Evolutionary conservation across 2,113 vertebrate genomes (phyloP), one percentile per base, ranked within the genome.

Genomic region (Spea bombifrons): DNA sequence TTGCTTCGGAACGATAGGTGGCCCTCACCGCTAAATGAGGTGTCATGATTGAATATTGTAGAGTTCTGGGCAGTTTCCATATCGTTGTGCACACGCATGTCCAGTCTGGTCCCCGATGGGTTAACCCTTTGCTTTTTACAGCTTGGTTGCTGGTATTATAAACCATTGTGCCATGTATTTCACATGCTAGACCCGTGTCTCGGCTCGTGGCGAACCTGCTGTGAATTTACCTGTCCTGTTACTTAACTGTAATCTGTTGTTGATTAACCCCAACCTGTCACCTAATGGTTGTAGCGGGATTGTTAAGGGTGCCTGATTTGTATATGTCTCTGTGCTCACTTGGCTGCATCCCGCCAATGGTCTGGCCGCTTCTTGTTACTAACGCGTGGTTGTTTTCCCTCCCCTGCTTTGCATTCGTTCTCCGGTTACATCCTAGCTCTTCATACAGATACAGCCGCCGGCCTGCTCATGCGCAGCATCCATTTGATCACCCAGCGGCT

Each of bases 361-460:
- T 90, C 87, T 92, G 93, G 91, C 92, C 89, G 82, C 88, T 75
- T 90, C 93, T 90, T 94, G 93, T 93, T 93, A 94, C 82, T 44
- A 61, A 66, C 30, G 84, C 90, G 81, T 90, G 91, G 91, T 93
- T 94, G 86, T 93, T 92, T 92, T 96, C 91, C 94, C 89, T 94
- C 92, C 92, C 91, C 92, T 90, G 92, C 91, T 93, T 84, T 88
- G 92, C 78, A 50, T 65, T 94, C 93, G 91, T 92, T 91, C 86
- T 86, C 89, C 94, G 30, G 92, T 96, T 96, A 97, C 94, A 94
- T 94, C 94, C 87, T 96, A 96, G 95, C 94, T 97, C 92, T 97
- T 96, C 86, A 95, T 90, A 95, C 95, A 98, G 96, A 98, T 95
- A 96, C 95, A 71, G 96, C 96, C 76, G 92, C 94, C 43, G 96